Evolutionary conservation across 2,888 invertebrate species (phyloP).

Genomic region (Pandemis cinnamomeana): DNA sequence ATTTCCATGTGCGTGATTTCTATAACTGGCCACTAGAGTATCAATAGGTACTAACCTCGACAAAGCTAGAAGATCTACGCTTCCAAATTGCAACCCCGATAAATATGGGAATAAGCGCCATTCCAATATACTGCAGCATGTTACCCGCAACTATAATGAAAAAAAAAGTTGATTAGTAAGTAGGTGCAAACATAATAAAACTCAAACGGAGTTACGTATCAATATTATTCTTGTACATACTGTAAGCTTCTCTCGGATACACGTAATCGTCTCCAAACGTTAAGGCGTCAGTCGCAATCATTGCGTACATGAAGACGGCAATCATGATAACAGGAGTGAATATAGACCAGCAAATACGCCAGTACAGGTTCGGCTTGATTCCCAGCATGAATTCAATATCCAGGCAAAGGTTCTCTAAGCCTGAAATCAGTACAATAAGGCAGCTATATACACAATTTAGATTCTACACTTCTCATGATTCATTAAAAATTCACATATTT

Average conservation of each 20-base stretch:
- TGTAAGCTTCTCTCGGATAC: slow-evolving; percentile 82
- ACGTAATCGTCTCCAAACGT: slow-evolving; percentile 77
- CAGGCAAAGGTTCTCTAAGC: slow-evolving; percentile 47
- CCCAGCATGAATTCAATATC: slow-evolving; percentile 90
- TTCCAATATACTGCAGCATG: slow-evolving; percentile 70
- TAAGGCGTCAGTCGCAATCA: slow-evolving; percentile 81
- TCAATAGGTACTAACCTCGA: slow-evolving; percentile 26
- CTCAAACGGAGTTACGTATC: neutral
- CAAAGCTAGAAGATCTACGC: slow-evolving; percentile 60
- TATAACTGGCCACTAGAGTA: too few relatives aligned
- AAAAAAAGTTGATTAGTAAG: neutral
- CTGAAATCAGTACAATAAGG: slow-evolving; percentile 27
- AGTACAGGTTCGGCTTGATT: slow-evolving; percentile 85
- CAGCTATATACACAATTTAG: neutral
- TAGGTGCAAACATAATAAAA: neutral
- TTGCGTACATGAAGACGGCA: slow-evolving; percentile 86
- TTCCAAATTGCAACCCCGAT: slow-evolving; percentile 68
- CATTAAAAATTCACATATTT: too few relatives aligned
- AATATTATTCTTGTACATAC: slow-evolving; percentile 59
- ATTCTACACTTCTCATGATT: too few relatives aligned
- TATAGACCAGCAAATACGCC: slow-evolving; percentile 88
- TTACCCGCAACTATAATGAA: slow-evolving; percentile 70
- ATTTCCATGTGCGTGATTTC: neutral
- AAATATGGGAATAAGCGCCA: slow-evolving; percentile 71
- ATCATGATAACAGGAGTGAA: slow-evolving; percentile 87